phyloP scores from a whole-genome alignment of 1,140 invertebrate genomes.

The Hypothenemus hampei region DNA sequence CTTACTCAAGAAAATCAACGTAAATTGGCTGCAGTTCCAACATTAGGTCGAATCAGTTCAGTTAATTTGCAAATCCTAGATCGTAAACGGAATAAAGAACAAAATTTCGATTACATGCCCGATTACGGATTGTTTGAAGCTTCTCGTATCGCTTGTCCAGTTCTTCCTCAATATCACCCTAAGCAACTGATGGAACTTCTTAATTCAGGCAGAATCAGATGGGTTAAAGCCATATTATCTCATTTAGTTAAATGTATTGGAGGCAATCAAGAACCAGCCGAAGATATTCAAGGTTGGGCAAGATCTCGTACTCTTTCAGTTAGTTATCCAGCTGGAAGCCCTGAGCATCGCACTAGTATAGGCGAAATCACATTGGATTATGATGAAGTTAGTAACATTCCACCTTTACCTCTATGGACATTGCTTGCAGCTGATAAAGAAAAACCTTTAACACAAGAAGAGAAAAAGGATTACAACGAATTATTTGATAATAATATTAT shows the following conservation, averaged over 20 bases:
- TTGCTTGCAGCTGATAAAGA: constrained; percentile 91
- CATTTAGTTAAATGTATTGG: constrained; percentile 87
- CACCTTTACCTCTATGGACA: constrained; percentile 93
- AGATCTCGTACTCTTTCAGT: constrained; percentile 82
- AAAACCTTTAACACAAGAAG: constrained; percentile 48
- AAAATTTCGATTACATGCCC: constrained; percentile 72
- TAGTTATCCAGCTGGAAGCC: constrained; percentile 66
- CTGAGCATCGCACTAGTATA: constrained; percentile 44
- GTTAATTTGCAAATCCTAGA: constrained; percentile 74
- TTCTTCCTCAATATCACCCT: constrained; percentile 99
- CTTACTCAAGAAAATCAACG: constrained; percentile 69
- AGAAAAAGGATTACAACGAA: constrained; percentile 72
- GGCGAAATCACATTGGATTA: constrained; percentile 80
- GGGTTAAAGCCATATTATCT: constrained; percentile 96
- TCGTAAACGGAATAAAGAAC: constrained; percentile 61
- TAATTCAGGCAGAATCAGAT: constrained; percentile 95
- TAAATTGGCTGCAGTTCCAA: constrained; percentile 70
- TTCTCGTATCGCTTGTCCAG: constrained; percentile 91
- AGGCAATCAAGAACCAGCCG: constrained; percentile 50
- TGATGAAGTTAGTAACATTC: constrained; percentile 92
- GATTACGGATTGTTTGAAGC: constrained; percentile 96
- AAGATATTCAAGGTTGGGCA: constrained; percentile 65
- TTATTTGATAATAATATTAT: constrained; percentile 74
- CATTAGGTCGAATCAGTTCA: constrained; percentile 73
- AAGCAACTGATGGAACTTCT: constrained; percentile 98